A percentile compares a stretch with the other conserved stretches of the same genome.
phyloP scores from a whole-genome alignment of 2,888 invertebrate genomes.

The Thera obeliscata region DNA sequence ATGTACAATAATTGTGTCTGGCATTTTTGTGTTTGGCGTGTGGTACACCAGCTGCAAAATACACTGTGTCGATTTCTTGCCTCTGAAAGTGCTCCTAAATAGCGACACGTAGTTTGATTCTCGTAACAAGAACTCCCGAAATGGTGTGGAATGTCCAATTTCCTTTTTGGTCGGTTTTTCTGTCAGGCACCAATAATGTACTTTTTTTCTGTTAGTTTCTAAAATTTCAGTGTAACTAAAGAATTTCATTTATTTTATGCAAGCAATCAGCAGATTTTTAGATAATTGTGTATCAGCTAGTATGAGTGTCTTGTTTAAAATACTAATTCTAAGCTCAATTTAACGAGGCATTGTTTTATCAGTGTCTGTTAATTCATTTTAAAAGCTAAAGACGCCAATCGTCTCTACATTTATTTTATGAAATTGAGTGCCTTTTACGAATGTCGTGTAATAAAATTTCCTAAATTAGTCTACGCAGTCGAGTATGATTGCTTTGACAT shows the following conservation, averaged over 20 bases:
- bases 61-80: constrained; percentile 12
- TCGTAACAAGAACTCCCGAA: constrained; percentile 23
- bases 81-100: constrained; percentile 21
- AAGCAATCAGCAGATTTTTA: too few relatives aligned
- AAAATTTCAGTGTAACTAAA: not conserved
- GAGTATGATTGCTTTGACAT: constrained; percentile 17
- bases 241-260: too few relatives aligned
- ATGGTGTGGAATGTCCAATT: constrained; percentile 23
- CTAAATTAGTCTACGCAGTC: not conserved
- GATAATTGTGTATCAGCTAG: too few relatives aligned
- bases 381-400: too few relatives aligned
- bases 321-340: not conserved
- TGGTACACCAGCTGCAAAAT: constrained; percentile 8
- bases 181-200: not conserved
- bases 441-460: constrained; percentile 13
- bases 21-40: not conserved
- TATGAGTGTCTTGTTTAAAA: too few relatives aligned
- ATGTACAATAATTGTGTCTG: too few relatives aligned
- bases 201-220: not conserved
- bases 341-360: too few relatives aligned
- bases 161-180: constrained; percentile 18
- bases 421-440: constrained; percentile 1
- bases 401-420: not conserved
- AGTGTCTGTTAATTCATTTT: not conserved
- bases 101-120: constrained; percentile 27